Evolutionary conservation across 2,888 invertebrate genomes (phyloP), one percentile per base, ranked within the genome.

Genomic region (Rotaria sp.): DNA sequence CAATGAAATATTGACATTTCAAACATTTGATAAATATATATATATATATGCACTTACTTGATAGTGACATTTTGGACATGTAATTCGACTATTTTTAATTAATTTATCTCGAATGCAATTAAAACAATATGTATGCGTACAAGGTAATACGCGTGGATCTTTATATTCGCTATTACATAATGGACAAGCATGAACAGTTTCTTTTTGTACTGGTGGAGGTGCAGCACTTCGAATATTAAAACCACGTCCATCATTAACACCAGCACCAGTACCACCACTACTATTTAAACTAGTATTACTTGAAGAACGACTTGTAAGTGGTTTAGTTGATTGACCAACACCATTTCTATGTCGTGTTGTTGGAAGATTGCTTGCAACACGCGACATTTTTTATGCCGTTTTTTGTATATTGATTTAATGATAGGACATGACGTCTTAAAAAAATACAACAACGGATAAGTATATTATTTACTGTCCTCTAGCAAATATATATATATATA

Each of bases 121-220:
- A 15, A 41, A 80, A 80, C 80, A 80, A n/a, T n/a, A 80, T 45
- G 80, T 80, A 80, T 80, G 80, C 45, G 80, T 80, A 80, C 80
- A 80, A 1, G 80, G 80, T n/a, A 80, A 80, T 45, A 80, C 80
- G 35, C 80, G 80, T 45, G 80, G 80, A 80, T 80, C 80, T 80
- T 80, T 80, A 41, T 80, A 80, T 80, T 80, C 80, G 45, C 80
- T 45, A 45, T 80, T 80, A 21, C 80, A 80, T 80, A 45, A 80
- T 80, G 80, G 80, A 80, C 80, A 80, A 26, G 80, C 80, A 80
- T 80, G 80, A n/a, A 80, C 80, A 5, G 80, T 80, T 45, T 80
- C 80, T 80, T 80, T 80, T 80, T 41, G 41, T 13, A 15, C 45
- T n/a, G 45, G 45, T 45, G 45, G 45, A 21, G 80, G 80, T 45